Percentiles rank a stretch among this genome's conserved stretches.
These are phyloP conservation scores for Drosophila santomea DNA, from an alignment of 1,140 invertebrate genomes.

Conservation along the genomic window DNA sequence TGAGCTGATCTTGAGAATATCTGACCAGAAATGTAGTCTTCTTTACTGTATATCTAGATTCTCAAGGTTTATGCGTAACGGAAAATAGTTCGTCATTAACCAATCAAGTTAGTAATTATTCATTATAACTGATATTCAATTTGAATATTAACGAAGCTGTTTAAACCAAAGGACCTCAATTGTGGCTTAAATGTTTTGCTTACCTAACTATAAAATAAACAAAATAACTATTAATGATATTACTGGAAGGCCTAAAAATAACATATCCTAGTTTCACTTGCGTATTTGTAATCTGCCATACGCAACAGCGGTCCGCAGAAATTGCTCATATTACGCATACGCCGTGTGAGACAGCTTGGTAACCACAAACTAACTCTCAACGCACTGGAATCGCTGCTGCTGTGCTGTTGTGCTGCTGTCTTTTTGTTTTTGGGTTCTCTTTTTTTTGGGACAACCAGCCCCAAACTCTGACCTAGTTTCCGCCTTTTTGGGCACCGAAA, in stretches of 20 bases:
- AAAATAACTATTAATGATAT: not conserved
- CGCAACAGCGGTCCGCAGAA: constrained; percentile 8
- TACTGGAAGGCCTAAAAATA: not conserved
- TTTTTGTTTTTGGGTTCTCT: not conserved
- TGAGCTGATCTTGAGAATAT: too few species aligned
- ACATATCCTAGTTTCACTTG: not conserved
- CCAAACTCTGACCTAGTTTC: constrained; percentile 78
- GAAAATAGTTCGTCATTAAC: too few species aligned
- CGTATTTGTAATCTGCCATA: not conserved
- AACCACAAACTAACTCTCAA: constrained; percentile 33
- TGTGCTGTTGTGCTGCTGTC: constrained; percentile 21
- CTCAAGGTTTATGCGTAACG: too few species aligned
- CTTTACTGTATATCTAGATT: too few species aligned
- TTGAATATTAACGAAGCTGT: too few species aligned
- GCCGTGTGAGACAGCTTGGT: constrained; percentile 44
- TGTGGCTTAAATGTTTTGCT: too few species aligned
- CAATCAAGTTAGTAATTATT: too few species aligned
- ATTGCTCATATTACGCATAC: constrained; percentile 56
- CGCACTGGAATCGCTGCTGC: constrained; percentile 14
- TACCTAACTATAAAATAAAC: too few species aligned
- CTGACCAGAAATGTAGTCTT: too few species aligned
- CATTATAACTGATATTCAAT: too few species aligned
- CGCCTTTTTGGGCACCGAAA: constrained; percentile 72
- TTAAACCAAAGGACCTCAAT: too few species aligned
- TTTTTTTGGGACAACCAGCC: constrained; percentile 36